phyloP scores from a whole-genome alignment of 2,888 invertebrate species.

The Strigamia transsilvanica region DNA sequence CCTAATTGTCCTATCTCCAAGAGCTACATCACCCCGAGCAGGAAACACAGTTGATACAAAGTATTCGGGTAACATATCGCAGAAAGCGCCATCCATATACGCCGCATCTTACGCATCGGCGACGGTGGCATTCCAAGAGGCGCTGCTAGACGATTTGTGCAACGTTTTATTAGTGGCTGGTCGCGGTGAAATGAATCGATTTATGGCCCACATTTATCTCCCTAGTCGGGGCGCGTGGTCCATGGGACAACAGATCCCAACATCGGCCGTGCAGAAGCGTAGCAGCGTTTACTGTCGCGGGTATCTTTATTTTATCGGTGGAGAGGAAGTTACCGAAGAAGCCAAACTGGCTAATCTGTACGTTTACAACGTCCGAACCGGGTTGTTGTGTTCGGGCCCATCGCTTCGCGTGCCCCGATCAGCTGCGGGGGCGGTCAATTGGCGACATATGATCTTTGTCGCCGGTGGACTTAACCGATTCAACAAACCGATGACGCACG shows the following conservation, averaged over 20 bases:
- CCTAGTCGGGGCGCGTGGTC: slow-evolving; percentile 11
- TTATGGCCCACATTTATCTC: slow-evolving; percentile 21
- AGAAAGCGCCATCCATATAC: neutral
- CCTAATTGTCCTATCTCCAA: neutral
- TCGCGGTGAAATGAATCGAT: slow-evolving; percentile 20
- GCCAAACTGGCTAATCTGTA: slow-evolving; percentile 17
- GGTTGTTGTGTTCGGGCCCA: neutral
- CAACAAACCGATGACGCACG: slow-evolving; percentile 40
- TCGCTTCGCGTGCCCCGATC: slow-evolving; percentile 11
- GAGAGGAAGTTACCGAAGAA: slow-evolving; percentile 2
- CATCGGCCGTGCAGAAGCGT: neutral
- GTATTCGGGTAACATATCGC: slow-evolving; percentile 12
- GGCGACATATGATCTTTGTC: slow-evolving; percentile 38
- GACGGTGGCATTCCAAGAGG: slow-evolving; percentile 26
- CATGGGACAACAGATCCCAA: neutral
- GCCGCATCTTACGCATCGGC: slow-evolving; percentile 28
- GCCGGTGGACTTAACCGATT: slow-evolving; percentile 38
- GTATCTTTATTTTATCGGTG: slow-evolving; percentile 22
- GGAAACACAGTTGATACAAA: neutral
- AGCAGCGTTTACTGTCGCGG: slow-evolving; percentile 24
- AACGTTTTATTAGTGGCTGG: slow-evolving; percentile 31
- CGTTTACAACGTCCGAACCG: slow-evolving; percentile 3
- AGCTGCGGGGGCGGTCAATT: slow-evolving; percentile 11
- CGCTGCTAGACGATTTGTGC: slow-evolving; percentile 15
- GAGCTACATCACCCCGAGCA: neutral